Evolutionary conservation across 1,140 invertebrate species (phyloP), one percentile per base, ranked within the genome.

Genomic region (Uloborus diversus): DNA sequence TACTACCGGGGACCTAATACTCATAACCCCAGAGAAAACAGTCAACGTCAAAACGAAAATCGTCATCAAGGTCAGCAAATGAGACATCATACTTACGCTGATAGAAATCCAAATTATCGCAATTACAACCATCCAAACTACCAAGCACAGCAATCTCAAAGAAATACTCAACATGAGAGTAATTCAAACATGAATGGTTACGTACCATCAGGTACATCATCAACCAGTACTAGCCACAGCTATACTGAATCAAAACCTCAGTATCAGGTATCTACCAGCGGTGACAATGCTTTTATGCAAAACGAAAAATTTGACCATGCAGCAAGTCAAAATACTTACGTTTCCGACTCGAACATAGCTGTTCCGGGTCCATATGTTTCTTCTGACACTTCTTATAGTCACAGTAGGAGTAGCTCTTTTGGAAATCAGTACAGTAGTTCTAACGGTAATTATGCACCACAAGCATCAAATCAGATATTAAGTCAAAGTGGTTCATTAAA

Each of bases 221-320:
- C 17, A n/a, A 76, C 47, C 30, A 65, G 47, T 20, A 76, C 20
- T 30, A 76, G 61, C 56, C 65, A 76, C 27, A 76, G 73, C 23
- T 53, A 27, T 13, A 28, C 61, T 56, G 47, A 42, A 27, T 49
- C 42, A 20, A 30, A 27, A 37, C n/a, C 27, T 0, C n/a, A 14
- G 17, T 65, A 23, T 4, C 73, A 76, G 20, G 33, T 20, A 20
- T 20, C 11, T 11, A 33, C 20, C n/a, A 17, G 25, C 7, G 14
- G 33, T 11, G 42, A 65, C 30, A 7, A n/a, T 7, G 20, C 32
- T 9, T 35, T 62, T 33, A 76, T 27, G 37, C 28, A 70, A n/a
- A 76, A 76, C 32, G 73, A 76, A 53, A 76, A 76, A 28, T 76
- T 53, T 56, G 62, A 76, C 30, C 61, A 64, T 37, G 53, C 28